These are phyloP conservation scores for Metridium senile DNA, from an alignment of 92 coral and sea anemone species.

Conservation along the genomic window DNA sequence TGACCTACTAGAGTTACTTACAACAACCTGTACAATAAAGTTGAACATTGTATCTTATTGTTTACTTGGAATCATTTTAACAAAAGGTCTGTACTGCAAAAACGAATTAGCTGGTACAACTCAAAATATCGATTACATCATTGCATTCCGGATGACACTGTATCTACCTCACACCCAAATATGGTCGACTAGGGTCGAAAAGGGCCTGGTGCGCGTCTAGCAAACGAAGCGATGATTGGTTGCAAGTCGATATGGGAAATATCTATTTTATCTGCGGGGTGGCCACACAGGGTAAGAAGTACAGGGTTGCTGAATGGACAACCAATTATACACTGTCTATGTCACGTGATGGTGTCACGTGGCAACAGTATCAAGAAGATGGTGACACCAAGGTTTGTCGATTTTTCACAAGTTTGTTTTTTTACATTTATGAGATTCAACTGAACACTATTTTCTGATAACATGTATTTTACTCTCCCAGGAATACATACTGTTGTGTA, in stretches of 20 bases:
- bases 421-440: too few species aligned
- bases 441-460: too few species aligned
- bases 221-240: slow-evolving; percentile 29
- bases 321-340: slow-evolving; percentile 45
- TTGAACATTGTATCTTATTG: too few species aligned
- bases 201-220: slow-evolving; percentile 65
- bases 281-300: slow-evolving; percentile 64
- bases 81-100: too few species aligned
- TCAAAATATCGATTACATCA: too few species aligned
- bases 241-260: slow-evolving; percentile 64
- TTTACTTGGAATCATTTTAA: too few species aligned
- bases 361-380: slow-evolving; percentile 15
- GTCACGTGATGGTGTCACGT: slow-evolving; percentile 39
- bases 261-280: slow-evolving; percentile 58
- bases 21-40: too few species aligned
- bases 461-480: too few species aligned
- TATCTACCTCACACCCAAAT: slow-evolving; percentile 50
- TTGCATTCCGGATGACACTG: too few species aligned
- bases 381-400: slow-evolving; percentile 5
- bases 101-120: too few species aligned
- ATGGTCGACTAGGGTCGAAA: slow-evolving; percentile 56
- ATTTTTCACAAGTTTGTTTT: neutral
- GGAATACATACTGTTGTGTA: too few species aligned
- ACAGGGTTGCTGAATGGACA: slow-evolving; percentile 43
- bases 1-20: too few species aligned